Evolutionary conservation across 2,113 vertebrate genomes (phyloP), one percentile per base, ranked within the genome.

Genomic region (Podarcis muralis): DNA sequence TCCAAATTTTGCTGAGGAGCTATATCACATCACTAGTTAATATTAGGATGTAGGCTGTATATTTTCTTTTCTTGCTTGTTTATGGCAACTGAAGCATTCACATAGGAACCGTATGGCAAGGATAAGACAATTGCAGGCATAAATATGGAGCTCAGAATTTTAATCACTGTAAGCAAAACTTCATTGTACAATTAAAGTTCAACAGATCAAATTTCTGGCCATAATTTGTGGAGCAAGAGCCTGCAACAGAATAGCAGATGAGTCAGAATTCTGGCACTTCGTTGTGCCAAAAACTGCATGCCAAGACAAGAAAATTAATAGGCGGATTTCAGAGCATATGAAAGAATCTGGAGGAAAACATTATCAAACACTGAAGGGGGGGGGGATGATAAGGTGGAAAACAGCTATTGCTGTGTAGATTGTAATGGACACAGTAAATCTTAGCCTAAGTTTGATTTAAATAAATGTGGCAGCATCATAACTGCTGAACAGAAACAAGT

Each of bases 211-310:
- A 53, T 92, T 18, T 86, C 83, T 72, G 83, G 65, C 62, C 89
- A 1, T 75, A 89, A 95, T 92, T 93, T 93, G 84, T 93, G 74
- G 43, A 87, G 85, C 83, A 91, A n/a, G 89, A 90, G 87, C 74
- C 76, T 94, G 92, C 92, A 92, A 87, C 30, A 85, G 82, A 94
- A 76, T 82, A 95, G 37, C 81, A 88, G 77, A 90, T 94, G 93
- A 95, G 72, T 95, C 92, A 95, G 89, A 92, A 88, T 90, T 93
- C 27, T 76, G 83, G 90, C 76, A 90, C 0, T 8, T 76, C 1
- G 66, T 75, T 82, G 20, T 90, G 92, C 95, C 94, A 94, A 76
- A 84, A 91, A 4, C 81, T 66, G 74, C 72, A 86, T 86, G 3
- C 72, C 37, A 87, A 89, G 92, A 92, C 79, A 85, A 40, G 89